Evolutionary conservation across 1,140 invertebrate genomes (phyloP).

Genomic region (Calycopis cecrops): DNA sequence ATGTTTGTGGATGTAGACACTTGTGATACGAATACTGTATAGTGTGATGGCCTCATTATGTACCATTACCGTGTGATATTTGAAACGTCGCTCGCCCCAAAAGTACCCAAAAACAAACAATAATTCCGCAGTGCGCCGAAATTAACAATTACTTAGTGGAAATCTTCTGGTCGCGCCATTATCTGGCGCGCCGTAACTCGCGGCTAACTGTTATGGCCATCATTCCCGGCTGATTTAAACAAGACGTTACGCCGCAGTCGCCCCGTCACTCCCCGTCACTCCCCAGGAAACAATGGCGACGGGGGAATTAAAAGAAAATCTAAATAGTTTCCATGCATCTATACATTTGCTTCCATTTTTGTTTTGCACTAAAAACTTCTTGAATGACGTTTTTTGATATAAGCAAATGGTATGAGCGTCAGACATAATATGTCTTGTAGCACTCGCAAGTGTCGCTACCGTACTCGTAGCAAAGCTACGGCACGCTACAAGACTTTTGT

Average conservation of each 20-base stretch:
- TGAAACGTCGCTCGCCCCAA: not conserved
- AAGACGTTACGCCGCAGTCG: conserved; percentile 57
- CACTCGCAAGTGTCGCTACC: too few species aligned
- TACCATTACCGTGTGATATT: not conserved
- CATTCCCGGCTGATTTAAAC: conserved; percentile 70
- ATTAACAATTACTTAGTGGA: conserved; percentile 67
- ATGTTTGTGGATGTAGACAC: too few species aligned
- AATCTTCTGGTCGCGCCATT: conserved; percentile 55
- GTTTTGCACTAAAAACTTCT: too few species aligned
- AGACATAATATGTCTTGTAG: too few species aligned
- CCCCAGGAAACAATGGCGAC: not conserved
- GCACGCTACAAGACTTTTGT: too few species aligned
- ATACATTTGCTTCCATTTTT: too few species aligned
- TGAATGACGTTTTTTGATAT: too few species aligned
- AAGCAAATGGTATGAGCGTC: too few species aligned
- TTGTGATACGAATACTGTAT: too few species aligned
- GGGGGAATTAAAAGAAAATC: not conserved
- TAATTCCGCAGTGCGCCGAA: conserved; percentile 48
- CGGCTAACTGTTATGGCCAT: conserved; percentile 69
- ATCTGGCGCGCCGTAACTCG: conserved; percentile 59
- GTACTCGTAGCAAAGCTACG: too few species aligned
- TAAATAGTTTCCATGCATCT: too few species aligned
- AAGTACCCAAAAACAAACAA: conserved; percentile 56
- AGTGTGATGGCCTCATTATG: too few species aligned
- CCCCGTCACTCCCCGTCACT: conserved; percentile 27